Base-by-base conservation (phyloP, 1,140 invertebrate species). In the Lordiphosa collinella region DNA sequence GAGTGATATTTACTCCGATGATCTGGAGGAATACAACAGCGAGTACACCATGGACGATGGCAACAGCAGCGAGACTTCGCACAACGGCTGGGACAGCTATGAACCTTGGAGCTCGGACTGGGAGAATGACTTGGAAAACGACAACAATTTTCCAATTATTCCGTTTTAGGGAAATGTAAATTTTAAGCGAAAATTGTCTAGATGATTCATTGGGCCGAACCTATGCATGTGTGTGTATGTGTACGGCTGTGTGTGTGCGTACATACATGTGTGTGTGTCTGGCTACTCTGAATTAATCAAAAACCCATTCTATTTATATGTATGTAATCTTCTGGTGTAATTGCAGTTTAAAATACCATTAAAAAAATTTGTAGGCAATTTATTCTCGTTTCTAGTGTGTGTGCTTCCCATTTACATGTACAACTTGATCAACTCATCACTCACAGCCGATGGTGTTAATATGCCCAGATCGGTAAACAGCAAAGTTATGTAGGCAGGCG, bases 381-480 rank as follows among this genome's bases (percentile, higher is more conserved):
- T 29, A 29, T 47, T 43, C 4, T 22, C 18, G 52, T 70, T 70
- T 13, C 48, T 43, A 44, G 13, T 10, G 47, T 57, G 57, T 63
- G 57, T 50, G 22, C 6, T 48, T 37, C 7, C 18, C 13, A 22
- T 44, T 92, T 92, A 98, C 76, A 97, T 93, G 90, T 99, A 99
- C 36, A 99, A 90, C 90, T 98, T 98, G 55, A 99, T 97, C 3
- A 99, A 92, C 92, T 99, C 97, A 85, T 99, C 98, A 90, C 97
- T 98, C 9, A 99, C 96, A 61, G 97, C 97, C 1, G 97, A 97
- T 1, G 98, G 96, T 4, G 97, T 98, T 10, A 99, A 90, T 61
- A 98, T 96, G 9, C 98, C 98, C 29, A 99, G 89, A 90, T 99
- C 98, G 0, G 97, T 99, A 80, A 99, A 96, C 6, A 99, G 90